Percentiles rank a stretch among this genome's conserved stretches.
Conservation (phyloP, 37 sponge, comb jelly and placozoan species). For the Chondrosia reniformis region DNA sequence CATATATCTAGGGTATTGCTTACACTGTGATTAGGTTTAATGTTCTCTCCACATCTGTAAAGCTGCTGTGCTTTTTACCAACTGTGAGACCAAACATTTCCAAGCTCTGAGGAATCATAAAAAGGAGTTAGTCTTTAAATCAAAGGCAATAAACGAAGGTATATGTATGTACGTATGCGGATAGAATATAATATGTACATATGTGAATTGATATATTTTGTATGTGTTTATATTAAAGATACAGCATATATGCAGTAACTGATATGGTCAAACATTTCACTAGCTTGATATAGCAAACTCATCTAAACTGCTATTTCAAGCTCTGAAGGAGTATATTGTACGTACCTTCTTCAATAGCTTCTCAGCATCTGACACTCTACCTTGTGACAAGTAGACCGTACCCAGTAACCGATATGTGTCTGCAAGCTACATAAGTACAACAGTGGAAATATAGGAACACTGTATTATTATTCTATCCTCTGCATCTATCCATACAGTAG, state of each 20-base stretch:
- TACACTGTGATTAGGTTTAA: neutral
- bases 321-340: neutral
- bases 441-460: neutral
- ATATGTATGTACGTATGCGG: neutral
- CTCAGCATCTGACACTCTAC: constrained; percentile 1
- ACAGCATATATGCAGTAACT: neutral
- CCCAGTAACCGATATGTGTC: constrained; percentile 10
- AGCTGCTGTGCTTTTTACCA: constrained; percentile 18
- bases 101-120: neutral
- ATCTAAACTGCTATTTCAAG: neutral
- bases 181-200: neutral
- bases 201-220: neutral
- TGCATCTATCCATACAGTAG: neutral
- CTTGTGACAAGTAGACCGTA: constrained; percentile 3
- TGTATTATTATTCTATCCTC: neutral
- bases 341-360: constrained; percentile 4
- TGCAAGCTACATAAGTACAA: neutral
- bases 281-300: neutral
- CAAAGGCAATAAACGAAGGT: neutral
- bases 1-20: too few species aligned
- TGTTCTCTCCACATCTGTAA: neutral
- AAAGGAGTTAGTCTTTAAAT: neutral
- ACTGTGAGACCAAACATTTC: neutral
- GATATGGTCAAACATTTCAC: too few species aligned
- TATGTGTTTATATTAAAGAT: neutral